Evolutionary conservation across 2,113 vertebrate species (phyloP), one percentile per base, ranked within the genome.

Genomic region (Coptodon rendalli): DNA sequence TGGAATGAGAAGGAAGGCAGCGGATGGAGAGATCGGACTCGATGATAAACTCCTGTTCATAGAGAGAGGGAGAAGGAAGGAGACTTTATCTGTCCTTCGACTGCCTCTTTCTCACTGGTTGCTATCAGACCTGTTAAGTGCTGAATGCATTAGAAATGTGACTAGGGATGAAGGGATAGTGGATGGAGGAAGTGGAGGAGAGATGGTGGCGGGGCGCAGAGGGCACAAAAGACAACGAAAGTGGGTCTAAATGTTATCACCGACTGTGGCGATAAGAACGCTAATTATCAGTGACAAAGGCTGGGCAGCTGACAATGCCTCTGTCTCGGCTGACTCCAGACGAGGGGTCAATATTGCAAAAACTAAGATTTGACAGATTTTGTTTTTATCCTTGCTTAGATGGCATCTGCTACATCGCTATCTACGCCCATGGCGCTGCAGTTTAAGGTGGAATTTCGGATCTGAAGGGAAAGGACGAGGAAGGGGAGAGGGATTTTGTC

Each of bases 21-120:
- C 68, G 94, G 89, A 92, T 87, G 88, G 89, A 90, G 89, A 93
- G 94, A 95, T 95, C 22, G 68, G 86, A 76, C 80, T 83, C 73
- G 5, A 22, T 81, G 95, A 96, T 96, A 96, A 95, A 95, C 94
- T 90, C 89, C 83, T 90, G 92, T 93, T 94, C 91, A 94, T 48
- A 73, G 84, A 86, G 86, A 36, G 87, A 84, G 82, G 31, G 66
- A 82, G 90, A 84, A 63, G 87, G 81, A 89, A 89, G 86, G 87
- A 80, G 89, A 90, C 92, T 95, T 92, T 94, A 95, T 95, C 95
- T 90, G 92, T 89, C 90, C 92, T 92, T 92, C 89, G 66, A 84
- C 88, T 83, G 89, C 88, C 90, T 90, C 89, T 84, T 89, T 79
- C 89, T 89, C 82, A 45, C 94, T 13, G 86, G 84, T 90, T 86